A percentile compares a stretch with the other conserved stretches of the same genome.
Conservation (phyloP, 2,888 invertebrate species). For the Ormyrus nitidulus region DNA sequence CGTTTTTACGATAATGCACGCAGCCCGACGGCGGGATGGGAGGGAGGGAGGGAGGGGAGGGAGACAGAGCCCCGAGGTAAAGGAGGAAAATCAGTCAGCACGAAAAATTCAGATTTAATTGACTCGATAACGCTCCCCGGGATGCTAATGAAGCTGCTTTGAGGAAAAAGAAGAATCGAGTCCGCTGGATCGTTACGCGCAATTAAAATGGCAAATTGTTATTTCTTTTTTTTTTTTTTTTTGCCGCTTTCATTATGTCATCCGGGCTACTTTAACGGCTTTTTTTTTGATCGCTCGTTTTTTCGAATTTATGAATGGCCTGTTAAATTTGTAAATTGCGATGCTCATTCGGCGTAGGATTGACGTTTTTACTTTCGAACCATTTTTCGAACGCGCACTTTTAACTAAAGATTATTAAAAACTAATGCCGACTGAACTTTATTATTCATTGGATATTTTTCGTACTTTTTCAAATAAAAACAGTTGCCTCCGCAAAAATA, state of each 20-base stretch:
- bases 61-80: neutral
- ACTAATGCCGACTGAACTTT: no score
- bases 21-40: neutral
- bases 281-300: no score
- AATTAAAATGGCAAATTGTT: conserved; percentile 40
- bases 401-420: no score
- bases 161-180: conserved; percentile 2
- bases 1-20: conserved; percentile 47
- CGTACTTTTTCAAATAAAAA: no score
- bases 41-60: neutral
- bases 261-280: no score
- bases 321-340: no score
- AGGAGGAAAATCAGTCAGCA: conserved; percentile 17
- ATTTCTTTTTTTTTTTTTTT: conserved; percentile 14
- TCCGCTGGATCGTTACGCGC: neutral
- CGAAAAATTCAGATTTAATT: conserved; percentile 56
- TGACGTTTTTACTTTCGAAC: no score
- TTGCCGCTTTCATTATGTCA: neutral
- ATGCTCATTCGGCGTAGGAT: no score
- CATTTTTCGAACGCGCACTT: no score
- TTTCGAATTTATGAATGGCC: no score
- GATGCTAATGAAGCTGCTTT: conserved; percentile 50
- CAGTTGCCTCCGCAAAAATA: no score
- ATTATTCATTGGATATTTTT: no score
- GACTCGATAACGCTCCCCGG: conserved; percentile 41